Evolutionary conservation across 2,888 invertebrate genomes (phyloP).

Genomic region (Azorinus chamasolen): DNA sequence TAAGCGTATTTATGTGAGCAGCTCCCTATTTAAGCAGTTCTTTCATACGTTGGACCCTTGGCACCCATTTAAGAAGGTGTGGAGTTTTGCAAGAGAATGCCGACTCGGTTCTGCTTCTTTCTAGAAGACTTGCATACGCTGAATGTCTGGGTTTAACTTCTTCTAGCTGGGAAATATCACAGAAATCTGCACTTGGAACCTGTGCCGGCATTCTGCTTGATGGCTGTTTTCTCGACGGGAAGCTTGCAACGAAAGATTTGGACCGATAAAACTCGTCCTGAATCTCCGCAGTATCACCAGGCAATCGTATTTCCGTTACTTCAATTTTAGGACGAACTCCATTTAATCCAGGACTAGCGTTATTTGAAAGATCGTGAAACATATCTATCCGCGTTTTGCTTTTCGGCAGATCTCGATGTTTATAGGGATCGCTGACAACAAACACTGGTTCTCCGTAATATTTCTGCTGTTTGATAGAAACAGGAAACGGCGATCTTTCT

Average conservation of each 20-base stretch:
- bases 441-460: conserved; percentile 51
- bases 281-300: neutral
- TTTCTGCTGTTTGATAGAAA: conserved; percentile 47
- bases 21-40: conserved; percentile 23
- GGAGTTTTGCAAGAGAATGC: conserved; percentile 37
- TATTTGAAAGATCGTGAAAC: neutral
- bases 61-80: conserved; percentile 35
- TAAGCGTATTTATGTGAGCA: too few relatives aligned
- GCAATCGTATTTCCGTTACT: neutral
- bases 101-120: conserved; percentile 47
- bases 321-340: neutral
- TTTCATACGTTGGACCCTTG: conserved; percentile 34
- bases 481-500: conserved; percentile 57
- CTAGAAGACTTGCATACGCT: conserved; percentile 17
- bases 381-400: conserved; percentile 5
- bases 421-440: conserved; percentile 49
- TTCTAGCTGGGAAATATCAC: conserved; percentile 50
- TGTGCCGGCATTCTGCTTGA: conserved; percentile 26
- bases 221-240: conserved; percentile 20
- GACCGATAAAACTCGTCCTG: conserved; percentile 7
- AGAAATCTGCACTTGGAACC: conserved; percentile 52
- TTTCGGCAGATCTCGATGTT: conserved; percentile 11
- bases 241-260: conserved; percentile 15
- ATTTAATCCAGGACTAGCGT: neutral
- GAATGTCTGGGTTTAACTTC: conserved; percentile 26